phyloP scores from a whole-genome alignment of 2,888 invertebrate species.

The Tribolium freemani region DNA sequence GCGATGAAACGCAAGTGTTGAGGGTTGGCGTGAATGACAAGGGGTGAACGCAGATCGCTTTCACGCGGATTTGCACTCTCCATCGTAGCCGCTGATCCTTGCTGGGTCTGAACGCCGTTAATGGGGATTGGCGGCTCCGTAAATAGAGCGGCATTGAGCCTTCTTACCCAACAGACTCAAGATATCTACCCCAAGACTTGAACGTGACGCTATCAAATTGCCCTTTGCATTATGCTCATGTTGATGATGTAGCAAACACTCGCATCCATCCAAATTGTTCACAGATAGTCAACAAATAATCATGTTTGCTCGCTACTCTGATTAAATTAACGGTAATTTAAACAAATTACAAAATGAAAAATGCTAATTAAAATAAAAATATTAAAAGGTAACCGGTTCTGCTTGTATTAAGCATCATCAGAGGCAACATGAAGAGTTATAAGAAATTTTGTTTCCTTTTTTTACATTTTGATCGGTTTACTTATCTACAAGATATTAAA shows the following conservation, averaged over 20 bases:
- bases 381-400: too few relatives aligned
- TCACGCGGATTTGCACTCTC: constrained; percentile 66
- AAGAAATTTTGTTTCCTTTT: too few relatives aligned
- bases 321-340: too few relatives aligned
- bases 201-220: constrained; percentile 45
- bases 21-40: constrained; percentile 55
- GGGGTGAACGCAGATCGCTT: constrained; percentile 62
- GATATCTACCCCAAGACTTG: constrained; percentile 44
- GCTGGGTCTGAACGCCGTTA: constrained; percentile 63
- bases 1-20: constrained; percentile 34
- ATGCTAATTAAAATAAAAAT: too few relatives aligned
- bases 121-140: constrained; percentile 68
- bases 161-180: constrained; percentile 59
- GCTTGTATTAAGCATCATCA: too few relatives aligned
- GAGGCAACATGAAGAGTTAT: too few relatives aligned
- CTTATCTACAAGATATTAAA: too few relatives aligned
- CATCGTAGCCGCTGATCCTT: constrained; percentile 62
- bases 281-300: not conserved
- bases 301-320: not conserved
- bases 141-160: constrained; percentile 69
- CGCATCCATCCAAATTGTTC: not conserved
- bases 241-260: not conserved
- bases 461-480: too few relatives aligned
- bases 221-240: constrained; percentile 25
- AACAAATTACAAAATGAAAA: too few relatives aligned